Base-by-base conservation (phyloP, 2,797 vertebrate species). In the Spondyliosoma cantharus region DNA sequence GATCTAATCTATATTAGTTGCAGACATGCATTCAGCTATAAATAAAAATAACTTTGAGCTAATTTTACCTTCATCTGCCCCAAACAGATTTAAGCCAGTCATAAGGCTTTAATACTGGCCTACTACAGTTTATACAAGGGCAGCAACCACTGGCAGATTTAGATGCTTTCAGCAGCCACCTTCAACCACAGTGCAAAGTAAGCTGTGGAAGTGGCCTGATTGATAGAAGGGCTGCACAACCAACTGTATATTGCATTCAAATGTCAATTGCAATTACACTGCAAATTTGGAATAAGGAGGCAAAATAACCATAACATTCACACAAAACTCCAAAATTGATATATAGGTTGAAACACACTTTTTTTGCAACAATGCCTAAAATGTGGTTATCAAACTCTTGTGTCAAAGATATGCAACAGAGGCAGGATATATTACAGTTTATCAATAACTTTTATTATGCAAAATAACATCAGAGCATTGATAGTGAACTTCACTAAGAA, bases 81-180 rank as follows among this genome's bases (percentile, higher is more conserved):
- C 20, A 13, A 52, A 45, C 22, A 19, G 19, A 24, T 22, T 3
- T 16, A 25, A 54, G 17, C 0, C 29, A 49, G 6, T 56, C 24
- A 37, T 16, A 56, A 24, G 46, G 13, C 32, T 62, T 74, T 62
- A 74, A 71, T 48, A 52, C 24, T 43, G 60, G 12, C 24, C 0
- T 27, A 71, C 20, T 68, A 58, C 15, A 15, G 71, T 84, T 75
- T 62, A 78, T 20, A 43, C 13, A 37, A 60, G 2, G 2, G 52
- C 32, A 76, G 56, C 24, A 63, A 22, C 50, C 46, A 52, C 37
- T 3, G 42, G 54, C 32, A 16, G 74, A 29, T 22, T 45, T 43
- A 59, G 61, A 74, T 22, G 37, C 32, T 76, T 46, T 52, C 12
- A 32, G 46, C 46, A 32, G 42, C 54, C n/a, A 17, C 20, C 9